Percentiles rank a stretch among this genome's conserved stretches.
Evolutionary conservation across 37 sponge, comb jelly and placozoan species (phyloP).

Genomic region (Aplysina aerophoba): DNA sequence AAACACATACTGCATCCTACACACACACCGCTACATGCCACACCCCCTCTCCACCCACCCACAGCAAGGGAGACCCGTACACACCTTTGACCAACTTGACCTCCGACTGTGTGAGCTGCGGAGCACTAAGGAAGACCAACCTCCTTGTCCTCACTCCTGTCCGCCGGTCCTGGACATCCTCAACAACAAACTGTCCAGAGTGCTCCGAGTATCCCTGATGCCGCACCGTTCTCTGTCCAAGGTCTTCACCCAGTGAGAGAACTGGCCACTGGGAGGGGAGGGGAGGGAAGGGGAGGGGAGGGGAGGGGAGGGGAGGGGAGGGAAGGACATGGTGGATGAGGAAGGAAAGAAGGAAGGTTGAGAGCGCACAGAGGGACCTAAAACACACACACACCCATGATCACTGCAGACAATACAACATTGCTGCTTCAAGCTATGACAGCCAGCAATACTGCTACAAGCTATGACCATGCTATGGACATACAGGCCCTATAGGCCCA

Average conservation of each 20-base stretch:
- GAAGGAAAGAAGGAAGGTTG: no score
- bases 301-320: not conserved
- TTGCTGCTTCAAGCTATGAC: no score
- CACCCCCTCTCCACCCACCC: no score
- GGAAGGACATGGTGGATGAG: no score
- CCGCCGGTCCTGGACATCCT: constrained; percentile 62
- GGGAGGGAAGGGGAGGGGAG: not conserved
- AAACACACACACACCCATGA: no score
- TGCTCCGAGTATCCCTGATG: constrained; percentile 57
- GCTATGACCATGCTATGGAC: no score
- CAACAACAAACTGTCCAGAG: constrained; percentile 81
- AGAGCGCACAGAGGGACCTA: no score
- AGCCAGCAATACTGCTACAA: no score
- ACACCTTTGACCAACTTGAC: constrained; percentile 56
- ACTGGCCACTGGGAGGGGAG: constrained; percentile 64
- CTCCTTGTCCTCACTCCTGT: constrained; percentile 48
- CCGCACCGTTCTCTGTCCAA: constrained; percentile 59
- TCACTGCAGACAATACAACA: no score
- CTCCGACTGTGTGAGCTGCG: constrained; percentile 77
- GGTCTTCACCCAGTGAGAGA: constrained; percentile 72
- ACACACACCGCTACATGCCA: no score
- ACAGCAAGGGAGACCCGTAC: not conserved
- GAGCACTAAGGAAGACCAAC: constrained; percentile 66
- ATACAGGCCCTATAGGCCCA: no score
- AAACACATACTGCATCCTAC: no score